phyloP scores from a whole-genome alignment of 2,113 vertebrate species.

The Arizona elegans region DNA sequence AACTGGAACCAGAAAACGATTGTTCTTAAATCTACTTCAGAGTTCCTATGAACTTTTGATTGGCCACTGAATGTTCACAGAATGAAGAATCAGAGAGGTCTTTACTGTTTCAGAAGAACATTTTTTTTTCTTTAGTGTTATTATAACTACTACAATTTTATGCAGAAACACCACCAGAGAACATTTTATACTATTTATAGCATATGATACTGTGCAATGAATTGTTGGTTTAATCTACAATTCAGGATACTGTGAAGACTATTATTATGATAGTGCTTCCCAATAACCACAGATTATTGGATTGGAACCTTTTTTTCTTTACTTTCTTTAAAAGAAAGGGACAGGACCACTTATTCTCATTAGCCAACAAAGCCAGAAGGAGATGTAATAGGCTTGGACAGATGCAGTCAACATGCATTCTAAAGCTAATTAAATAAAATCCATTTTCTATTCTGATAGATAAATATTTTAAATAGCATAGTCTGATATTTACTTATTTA shows the following conservation, averaged over 20 bases:
- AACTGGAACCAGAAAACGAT: background rate
- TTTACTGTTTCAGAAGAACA: background rate
- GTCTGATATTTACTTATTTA: slow-evolving; percentile 4
- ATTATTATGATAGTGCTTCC: background rate
- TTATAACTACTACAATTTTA: background rate
- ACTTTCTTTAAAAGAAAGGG: background rate
- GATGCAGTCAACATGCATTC: slow-evolving; percentile 39
- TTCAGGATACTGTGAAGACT: background rate
- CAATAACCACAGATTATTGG: background rate
- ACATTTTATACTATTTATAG: background rate
- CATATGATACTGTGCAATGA: background rate
- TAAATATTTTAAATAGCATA: slow-evolving; percentile 13
- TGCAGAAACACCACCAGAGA: background rate
- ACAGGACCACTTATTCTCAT: slow-evolving; percentile 13
- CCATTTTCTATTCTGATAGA: background rate
- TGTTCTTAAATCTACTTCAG: background rate
- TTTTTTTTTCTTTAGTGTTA: background rate
- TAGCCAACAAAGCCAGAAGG: slow-evolving; percentile 37
- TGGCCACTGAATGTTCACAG: background rate
- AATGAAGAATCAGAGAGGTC: background rate
- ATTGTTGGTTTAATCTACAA: background rate
- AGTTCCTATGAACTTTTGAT: background rate
- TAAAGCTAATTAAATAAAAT: slow-evolving; percentile 28
- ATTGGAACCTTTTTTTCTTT: background rate
- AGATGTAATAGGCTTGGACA: slow-evolving; percentile 32